Evolutionary conservation across 1,140 invertebrate species (phyloP), one percentile per base, ranked within the genome.

Genomic region (Lasaia peninsularis): DNA sequence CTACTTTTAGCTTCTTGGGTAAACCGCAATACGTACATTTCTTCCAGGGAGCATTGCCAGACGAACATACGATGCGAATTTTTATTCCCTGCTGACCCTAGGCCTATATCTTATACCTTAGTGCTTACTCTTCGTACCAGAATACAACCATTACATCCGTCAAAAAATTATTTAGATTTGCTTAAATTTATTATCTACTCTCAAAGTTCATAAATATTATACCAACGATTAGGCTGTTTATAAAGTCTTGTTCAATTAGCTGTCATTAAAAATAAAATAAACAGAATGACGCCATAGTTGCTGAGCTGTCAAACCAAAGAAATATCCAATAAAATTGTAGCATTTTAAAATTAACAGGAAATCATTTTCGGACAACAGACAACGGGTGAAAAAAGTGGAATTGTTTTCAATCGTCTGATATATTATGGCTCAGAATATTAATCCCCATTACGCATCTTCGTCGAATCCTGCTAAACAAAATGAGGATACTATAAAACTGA

Each of bases 381-480:
- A 80, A 73, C 68, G 68, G 61, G 74, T 78, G 65, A 67, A 71
- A 79, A 69, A 65, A 28, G 5, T 6, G 8, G 24, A 28, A 28
- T 28, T 74, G 53, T 72, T 73, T 81, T 77, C 60, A 62, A 69
- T 80, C 73, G 69, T 59, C 66, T 63, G 78, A 77, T 80, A 56
- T 78, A 83, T 66, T 75, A 96, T 96, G 95, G 94, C 94, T 75
- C 95, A 96, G 86, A 96, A 96, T 90, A 92, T 95, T 60, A 95
- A 95, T 87, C 95, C 95, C 58, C 93, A 93, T 78, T 92, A 92
- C 69, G 92, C 93, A 56, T 92, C 92, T 61, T 92, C 92, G 63
- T 91, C 92, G 52, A 91, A 91, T 69, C 91, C 91, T 51, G 89
- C 89, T 32, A 95, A 96, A 91, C 93, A 94, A 52, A 93, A 91